phyloP scores from a whole-genome alignment of 2,888 invertebrate genomes.

The Gastracanthus pulcherrimus region DNA sequence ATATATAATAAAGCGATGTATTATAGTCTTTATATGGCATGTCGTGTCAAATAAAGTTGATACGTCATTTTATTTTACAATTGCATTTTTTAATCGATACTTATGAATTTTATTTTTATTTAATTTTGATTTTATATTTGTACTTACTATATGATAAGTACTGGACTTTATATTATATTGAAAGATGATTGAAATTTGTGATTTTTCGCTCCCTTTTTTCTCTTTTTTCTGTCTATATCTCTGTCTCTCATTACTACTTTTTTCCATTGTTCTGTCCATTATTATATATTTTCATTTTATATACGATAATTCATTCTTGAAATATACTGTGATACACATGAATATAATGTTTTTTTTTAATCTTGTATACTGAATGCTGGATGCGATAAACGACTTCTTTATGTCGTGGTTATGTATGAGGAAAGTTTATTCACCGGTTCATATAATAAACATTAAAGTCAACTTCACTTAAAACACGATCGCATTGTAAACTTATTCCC shows the following conservation, averaged over 20 bases:
- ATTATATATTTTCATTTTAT: conserved; percentile 26
- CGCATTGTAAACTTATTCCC: neutral
- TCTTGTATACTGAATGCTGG: conserved; percentile 73
- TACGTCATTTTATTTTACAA: conserved; percentile 26
- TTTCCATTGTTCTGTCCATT: conserved; percentile 19
- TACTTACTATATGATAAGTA: conserved; percentile 9
- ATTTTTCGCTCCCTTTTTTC: conserved; percentile 48
- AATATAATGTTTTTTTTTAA: conserved; percentile 55
- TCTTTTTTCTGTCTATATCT: conserved; percentile 54
- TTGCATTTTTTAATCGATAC: conserved; percentile 14
- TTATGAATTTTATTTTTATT: conserved; percentile 15
- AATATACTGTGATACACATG: conserved; percentile 38
- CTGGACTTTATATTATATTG: neutral
- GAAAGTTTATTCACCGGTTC: conserved; percentile 67
- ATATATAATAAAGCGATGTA: conserved; percentile 46
- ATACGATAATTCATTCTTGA: conserved; percentile 34
- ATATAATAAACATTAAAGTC: neutral
- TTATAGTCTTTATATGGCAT: conserved; percentile 16
- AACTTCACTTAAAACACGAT: conserved; percentile 1
- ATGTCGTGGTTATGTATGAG: conserved; percentile 70
- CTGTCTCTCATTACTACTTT: conserved; percentile 14
- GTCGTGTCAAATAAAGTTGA: conserved; percentile 36
- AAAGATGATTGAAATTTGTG: conserved; percentile 22
- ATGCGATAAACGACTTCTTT: conserved; percentile 66
- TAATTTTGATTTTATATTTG: neutral